phyloP scores from a whole-genome alignment of 2,888 invertebrate genomes.

The Chaitophorus viminalis region DNA sequence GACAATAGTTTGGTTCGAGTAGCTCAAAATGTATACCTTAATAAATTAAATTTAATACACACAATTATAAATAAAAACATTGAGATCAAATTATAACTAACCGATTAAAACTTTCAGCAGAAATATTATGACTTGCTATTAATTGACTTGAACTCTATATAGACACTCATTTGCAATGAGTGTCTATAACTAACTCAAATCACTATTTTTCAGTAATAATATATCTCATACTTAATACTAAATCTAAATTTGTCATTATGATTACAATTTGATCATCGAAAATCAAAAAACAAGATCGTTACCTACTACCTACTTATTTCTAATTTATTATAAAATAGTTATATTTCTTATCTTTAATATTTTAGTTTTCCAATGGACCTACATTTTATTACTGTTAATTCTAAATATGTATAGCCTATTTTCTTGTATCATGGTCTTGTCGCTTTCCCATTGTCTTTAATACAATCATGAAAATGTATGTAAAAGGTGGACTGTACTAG shows the following conservation, averaged over 20 bases:
- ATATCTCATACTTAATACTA: background rate
- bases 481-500: conserved; percentile 50
- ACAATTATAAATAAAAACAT: background rate
- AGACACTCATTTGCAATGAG: background rate
- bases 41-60: conserved; percentile 23
- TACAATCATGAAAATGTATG: conserved; percentile 60
- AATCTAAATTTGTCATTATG: conserved; percentile 26
- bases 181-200: conserved; percentile 1
- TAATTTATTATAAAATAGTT: conserved; percentile 46
- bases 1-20: conserved; percentile 28
- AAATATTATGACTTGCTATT: background rate
- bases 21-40: conserved; percentile 51
- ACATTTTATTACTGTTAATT: conserved; percentile 47
- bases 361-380: conserved; percentile 41
- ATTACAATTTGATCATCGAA: background rate
- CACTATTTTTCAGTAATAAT: conserved; percentile 13
- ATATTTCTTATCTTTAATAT: conserved; percentile 47
- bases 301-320: conserved; percentile 29
- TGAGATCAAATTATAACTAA: background rate
- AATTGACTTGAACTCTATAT: background rate
- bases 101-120: background rate
- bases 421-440: conserved; percentile 51
- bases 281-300: conserved; percentile 40
- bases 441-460: conserved; percentile 53
- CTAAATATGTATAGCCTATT: conserved; percentile 38